phyloP scores from a whole-genome alignment of 2,888 invertebrate genomes.

The Euphydryas editha region DNA sequence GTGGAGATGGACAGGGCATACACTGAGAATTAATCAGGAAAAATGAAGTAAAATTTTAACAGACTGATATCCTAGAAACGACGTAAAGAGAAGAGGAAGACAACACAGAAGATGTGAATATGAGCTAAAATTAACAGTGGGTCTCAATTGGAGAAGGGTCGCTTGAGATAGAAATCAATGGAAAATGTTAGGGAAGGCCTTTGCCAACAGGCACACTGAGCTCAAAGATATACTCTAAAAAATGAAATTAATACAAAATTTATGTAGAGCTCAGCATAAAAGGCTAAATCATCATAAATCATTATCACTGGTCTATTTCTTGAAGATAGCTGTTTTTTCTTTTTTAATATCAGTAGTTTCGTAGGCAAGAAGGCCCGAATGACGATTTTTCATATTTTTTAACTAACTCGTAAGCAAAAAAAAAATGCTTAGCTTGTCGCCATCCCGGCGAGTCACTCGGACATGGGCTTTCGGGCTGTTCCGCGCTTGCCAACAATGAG shows the following conservation, averaged over 20 bases:
- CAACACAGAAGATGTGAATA: slow-evolving; percentile 34
- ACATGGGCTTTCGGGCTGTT: too few species aligned
- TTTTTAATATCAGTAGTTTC: too few species aligned
- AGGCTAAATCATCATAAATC: too few species aligned
- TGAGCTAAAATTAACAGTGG: slow-evolving; percentile 10
- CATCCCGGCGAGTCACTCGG: too few species aligned
- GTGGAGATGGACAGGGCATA: neutral
- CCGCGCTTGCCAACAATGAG: too few species aligned
- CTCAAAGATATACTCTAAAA: neutral
- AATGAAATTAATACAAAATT: neutral
- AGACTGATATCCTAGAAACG: slow-evolving; percentile 38
- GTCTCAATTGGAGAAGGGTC: neutral
- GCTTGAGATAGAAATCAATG: neutral
- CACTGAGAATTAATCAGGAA: neutral
- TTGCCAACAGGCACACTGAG: neutral
- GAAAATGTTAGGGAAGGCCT: neutral
- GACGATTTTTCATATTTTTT: too few species aligned
- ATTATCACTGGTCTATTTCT: too few species aligned
- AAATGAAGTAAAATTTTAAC: slow-evolving; percentile 32
- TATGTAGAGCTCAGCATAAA: too few species aligned
- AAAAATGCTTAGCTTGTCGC: too few species aligned
- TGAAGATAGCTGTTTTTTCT: too few species aligned
- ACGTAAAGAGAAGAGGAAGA: slow-evolving; percentile 35
- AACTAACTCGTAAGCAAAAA: too few species aligned
- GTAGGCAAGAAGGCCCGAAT: too few species aligned